These are phyloP conservation scores for Machimus rusticus DNA, from an alignment of 2,888 invertebrate species.

Conservation along the genomic window DNA sequence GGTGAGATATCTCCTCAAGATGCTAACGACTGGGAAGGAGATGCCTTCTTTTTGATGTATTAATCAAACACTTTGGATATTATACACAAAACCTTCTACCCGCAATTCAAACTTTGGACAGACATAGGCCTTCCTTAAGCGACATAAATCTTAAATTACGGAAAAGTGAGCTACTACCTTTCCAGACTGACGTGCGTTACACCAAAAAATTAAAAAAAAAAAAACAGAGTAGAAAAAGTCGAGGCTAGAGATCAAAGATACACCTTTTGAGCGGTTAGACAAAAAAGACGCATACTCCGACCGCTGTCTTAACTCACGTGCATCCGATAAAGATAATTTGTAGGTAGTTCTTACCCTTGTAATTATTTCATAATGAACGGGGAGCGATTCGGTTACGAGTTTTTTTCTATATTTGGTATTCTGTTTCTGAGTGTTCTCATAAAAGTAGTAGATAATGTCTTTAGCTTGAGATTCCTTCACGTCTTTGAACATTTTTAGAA, in stretches of 20 bases:
- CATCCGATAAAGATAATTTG: conserved; percentile 43
- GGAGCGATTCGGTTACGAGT: conserved; percentile 11
- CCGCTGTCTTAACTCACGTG: conserved; percentile 20
- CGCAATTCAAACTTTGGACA: not conserved
- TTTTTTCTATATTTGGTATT: not conserved
- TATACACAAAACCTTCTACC: not conserved
- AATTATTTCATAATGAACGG: conserved; percentile 44
- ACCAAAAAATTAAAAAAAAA: not conserved
- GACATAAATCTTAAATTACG: conserved; percentile 8
- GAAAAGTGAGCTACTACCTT: conserved; percentile 23
- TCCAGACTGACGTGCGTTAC: not conserved
- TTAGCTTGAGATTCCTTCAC: not conserved
- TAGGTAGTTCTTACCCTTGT: conserved; percentile 41
- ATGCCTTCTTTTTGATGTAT: not conserved
- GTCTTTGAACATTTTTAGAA: not conserved
- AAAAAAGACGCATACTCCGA: not conserved
- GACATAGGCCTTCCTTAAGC: not conserved
- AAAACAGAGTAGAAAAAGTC: not conserved
- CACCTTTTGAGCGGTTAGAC: not conserved
- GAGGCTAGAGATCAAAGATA: conserved; percentile 12
- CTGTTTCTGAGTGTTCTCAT: not conserved
- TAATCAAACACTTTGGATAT: not conserved
- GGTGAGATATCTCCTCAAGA: not conserved
- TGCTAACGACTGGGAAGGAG: not conserved
- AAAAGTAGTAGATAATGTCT: not conserved